These are phyloP conservation scores for Buceros bicornis DNA, from an alignment of 2,797 vertebrate species.

Conservation along the genomic window DNA sequence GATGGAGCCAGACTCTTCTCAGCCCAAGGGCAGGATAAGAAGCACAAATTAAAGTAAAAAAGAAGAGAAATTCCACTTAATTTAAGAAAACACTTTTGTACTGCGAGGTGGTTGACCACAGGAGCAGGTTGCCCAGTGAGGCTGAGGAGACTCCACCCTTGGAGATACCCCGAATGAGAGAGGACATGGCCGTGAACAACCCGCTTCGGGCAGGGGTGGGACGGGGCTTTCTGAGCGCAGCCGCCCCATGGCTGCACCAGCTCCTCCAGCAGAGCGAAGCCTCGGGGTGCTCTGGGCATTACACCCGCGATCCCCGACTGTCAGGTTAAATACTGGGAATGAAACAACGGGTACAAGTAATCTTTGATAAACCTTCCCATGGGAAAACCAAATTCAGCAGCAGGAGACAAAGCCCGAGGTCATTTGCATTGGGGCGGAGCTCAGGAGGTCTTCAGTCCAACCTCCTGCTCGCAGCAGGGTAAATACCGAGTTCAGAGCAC, in stretches of 20 bases:
- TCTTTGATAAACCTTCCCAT: not conserved
- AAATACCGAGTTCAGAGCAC: accelerated
- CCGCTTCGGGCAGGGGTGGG: not conserved
- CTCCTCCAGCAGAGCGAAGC: not conserved
- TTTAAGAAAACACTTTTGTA: not conserved
- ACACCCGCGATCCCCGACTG: accelerated
- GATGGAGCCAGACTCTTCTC: not conserved
- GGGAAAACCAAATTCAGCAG: not conserved
- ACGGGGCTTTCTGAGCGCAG: not conserved
- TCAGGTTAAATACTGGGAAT: not conserved
- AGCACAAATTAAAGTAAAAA: not conserved
- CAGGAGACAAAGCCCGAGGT: not conserved
- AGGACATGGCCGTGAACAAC: not conserved
- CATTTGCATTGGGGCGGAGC: not conserved
- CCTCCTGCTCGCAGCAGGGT: not conserved
- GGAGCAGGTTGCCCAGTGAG: not conserved
- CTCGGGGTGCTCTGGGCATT: not conserved
- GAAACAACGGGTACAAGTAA: not conserved
- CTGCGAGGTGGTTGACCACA: not conserved
- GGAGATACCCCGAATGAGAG: not conserved
- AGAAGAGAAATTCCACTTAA: not conserved
- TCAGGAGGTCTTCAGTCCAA: not conserved
- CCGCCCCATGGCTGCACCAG: not conserved
- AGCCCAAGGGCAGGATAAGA: not conserved
- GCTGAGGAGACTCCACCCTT: not conserved